Conservation (phyloP, 2,888 invertebrate species). For the Mythimna impura region DNA sequence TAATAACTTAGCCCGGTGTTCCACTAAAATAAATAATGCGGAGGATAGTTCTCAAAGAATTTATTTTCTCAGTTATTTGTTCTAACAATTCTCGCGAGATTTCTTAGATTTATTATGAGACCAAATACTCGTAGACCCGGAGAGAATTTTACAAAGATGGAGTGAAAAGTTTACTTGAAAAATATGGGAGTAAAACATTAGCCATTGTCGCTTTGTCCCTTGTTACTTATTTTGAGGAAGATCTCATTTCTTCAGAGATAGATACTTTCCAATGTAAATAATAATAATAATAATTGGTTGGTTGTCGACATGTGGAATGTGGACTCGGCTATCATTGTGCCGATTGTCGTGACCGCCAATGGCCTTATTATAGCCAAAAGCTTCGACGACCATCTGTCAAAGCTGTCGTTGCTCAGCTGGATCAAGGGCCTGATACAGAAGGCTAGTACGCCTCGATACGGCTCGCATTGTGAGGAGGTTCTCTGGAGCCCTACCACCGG, state of each 20-base stretch:
- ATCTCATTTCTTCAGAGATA: neutral
- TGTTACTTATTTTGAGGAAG: neutral
- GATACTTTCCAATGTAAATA: neutral
- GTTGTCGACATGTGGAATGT: too few relatives aligned
- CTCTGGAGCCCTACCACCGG: too few relatives aligned
- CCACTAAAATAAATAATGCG: slow-evolving; percentile 25
- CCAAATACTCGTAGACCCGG: slow-evolving; percentile 38
- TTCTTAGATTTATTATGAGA: slow-evolving; percentile 48
- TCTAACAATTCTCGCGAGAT: slow-evolving; percentile 42
- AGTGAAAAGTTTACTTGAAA: slow-evolving; percentile 41
- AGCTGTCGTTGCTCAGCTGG: too few relatives aligned
- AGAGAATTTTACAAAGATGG: slow-evolving; percentile 9
- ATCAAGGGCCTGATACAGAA: too few relatives aligned
- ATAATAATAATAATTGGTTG: too few relatives aligned
- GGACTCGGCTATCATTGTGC: too few relatives aligned
- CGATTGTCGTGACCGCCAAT: too few relatives aligned
- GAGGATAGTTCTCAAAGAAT: slow-evolving; percentile 32
- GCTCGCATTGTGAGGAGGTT: too few relatives aligned
- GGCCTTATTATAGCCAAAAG: too few relatives aligned
- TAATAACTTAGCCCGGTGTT: slow-evolving; percentile 19
- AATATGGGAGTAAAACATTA: slow-evolving; percentile 30
- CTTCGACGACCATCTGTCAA: too few relatives aligned
- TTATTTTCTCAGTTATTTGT: slow-evolving; percentile 45
- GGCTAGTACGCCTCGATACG: too few relatives aligned
- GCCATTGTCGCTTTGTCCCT: slow-evolving; percentile 11